A percentile compares a stretch with the other conserved stretches of the same genome.
Conservation (phyloP, 2,888 invertebrate species). For the Nemotelus pantherinus region DNA sequence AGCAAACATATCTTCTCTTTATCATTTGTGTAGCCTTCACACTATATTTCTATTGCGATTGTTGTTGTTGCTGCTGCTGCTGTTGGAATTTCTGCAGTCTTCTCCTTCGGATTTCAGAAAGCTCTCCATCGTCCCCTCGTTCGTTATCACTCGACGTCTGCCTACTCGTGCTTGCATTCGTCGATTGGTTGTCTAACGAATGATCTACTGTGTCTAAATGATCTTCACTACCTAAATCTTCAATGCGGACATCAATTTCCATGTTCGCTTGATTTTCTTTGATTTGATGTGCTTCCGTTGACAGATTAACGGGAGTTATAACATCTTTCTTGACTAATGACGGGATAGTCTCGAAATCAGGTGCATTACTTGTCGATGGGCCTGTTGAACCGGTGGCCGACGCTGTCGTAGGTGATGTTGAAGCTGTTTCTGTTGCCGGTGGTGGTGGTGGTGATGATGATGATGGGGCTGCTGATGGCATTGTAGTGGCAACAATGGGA, state of each 20-base stretch:
- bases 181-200: slow-evolving; percentile 34
- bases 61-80: slow-evolving; percentile 26
- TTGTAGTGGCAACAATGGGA: slow-evolving; percentile 53
- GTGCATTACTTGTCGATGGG: slow-evolving; percentile 51
- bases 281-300: slow-evolving; percentile 14
- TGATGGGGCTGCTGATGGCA: slow-evolving; percentile 3
- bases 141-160: slow-evolving; percentile 39
- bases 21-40: slow-evolving; percentile 36
- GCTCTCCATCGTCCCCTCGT: slow-evolving; percentile 61
- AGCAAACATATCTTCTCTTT: slow-evolving; percentile 39
- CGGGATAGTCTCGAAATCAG: neutral
- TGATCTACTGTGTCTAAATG: slow-evolving; percentile 51
- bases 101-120: slow-evolving; percentile 78
- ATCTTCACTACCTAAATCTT: slow-evolving; percentile 63
- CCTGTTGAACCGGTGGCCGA: neutral
- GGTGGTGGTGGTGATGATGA: neutral
- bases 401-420: slow-evolving; percentile 9
- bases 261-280: slow-evolving; percentile 3
- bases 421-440: neutral
- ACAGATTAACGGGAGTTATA: slow-evolving; percentile 26
- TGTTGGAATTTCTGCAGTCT: slow-evolving; percentile 76
- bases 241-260: slow-evolving; percentile 58
- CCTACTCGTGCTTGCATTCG: slow-evolving; percentile 50
- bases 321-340: slow-evolving; percentile 5
- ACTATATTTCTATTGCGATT: slow-evolving; percentile 24